Base-by-base conservation (phyloP, 2,888 invertebrate genomes). In the Hirtodrosophila histrioides region DNA sequence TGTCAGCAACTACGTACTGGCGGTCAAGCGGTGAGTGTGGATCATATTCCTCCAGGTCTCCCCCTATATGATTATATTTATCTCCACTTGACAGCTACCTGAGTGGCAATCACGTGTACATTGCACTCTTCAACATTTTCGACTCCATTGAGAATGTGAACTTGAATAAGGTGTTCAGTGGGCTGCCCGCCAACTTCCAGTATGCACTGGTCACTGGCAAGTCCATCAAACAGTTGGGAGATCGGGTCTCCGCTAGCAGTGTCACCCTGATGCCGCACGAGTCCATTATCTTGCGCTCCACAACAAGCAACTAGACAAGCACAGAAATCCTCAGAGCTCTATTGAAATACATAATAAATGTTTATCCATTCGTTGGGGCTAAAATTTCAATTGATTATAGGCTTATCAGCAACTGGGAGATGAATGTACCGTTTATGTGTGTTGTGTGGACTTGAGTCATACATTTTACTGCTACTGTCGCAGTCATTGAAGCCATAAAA, bases 71-170 rank as follows among this genome's bases (percentile, higher is more conserved):
- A 8, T 7, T 12, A 2, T 3, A 17, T 12, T n/a, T n/a, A 3
- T n/a, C 7, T 46, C n/a, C 10, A n/a, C 23, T 46, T 41, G 6
- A 0, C 33, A 89, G 90, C 2, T 77, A 70, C 10, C 55, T 86
- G 39, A 48, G 46, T 11, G 81, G 80, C 31, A 77, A 88, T 0
- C 89, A 87, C 4, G 88, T 90, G 0, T 90, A 92, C 24, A 89
- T 93, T 0, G 92, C 92, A 0, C 75, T 93, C 0, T 85, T 92
- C 27, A 94, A 94, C 87, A 88, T 93, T 49, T 92, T 91, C 3
- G 79, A 88, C 29, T 54, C 88, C 6, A 76, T 88, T 0, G 89
- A 92, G 75, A 77, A 69, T 2, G 87, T 93, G 0, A 91, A 93
- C 71, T 77, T 93, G 24, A 88, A 77, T 5, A 23, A 89, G 0